phyloP scores from a whole-genome alignment of 2,888 invertebrate genomes.

The Coecobrya sp. region DNA sequence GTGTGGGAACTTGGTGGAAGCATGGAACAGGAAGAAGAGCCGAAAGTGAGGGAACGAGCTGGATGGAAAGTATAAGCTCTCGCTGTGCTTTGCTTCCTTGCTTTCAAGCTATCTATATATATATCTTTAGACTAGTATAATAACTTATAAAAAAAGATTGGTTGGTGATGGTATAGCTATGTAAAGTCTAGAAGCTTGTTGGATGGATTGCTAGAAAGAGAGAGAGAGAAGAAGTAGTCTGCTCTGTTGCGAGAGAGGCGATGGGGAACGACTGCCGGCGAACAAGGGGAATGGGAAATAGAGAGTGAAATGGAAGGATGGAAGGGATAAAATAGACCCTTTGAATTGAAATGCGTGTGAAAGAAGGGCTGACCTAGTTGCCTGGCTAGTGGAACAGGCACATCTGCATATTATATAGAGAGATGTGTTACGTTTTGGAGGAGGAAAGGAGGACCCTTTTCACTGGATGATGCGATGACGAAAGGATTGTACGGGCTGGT shows the following conservation, averaged over 20 bases:
- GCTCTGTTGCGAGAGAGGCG: neutral
- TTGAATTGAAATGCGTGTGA: conserved; percentile 12
- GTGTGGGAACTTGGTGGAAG: conserved; percentile 38
- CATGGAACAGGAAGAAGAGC: conserved; percentile 21
- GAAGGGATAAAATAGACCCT: conserved; percentile 25
- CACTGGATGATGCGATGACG: neutral
- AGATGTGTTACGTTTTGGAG: neutral
- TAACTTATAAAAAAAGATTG: neutral
- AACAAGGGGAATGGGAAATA: neutral
- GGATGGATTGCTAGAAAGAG: neutral
- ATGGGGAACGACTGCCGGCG: conserved; percentile 35
- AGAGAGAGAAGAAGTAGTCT: no score
- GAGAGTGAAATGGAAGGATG: neutral
- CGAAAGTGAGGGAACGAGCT: conserved; percentile 19
- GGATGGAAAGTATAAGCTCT: neutral
- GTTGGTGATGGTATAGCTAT: neutral
- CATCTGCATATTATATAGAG: neutral
- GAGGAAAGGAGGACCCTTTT: neutral
- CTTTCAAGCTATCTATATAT: no score
- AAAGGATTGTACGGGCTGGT: no score
- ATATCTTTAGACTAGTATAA: no score
- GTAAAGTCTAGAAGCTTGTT: neutral
- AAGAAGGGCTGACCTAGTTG: conserved; percentile 42
- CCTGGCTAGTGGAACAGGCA: neutral
- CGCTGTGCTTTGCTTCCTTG: no score